phyloP scores from a whole-genome alignment of 1,140 invertebrate species.

The Ceratina calcarata region DNA sequence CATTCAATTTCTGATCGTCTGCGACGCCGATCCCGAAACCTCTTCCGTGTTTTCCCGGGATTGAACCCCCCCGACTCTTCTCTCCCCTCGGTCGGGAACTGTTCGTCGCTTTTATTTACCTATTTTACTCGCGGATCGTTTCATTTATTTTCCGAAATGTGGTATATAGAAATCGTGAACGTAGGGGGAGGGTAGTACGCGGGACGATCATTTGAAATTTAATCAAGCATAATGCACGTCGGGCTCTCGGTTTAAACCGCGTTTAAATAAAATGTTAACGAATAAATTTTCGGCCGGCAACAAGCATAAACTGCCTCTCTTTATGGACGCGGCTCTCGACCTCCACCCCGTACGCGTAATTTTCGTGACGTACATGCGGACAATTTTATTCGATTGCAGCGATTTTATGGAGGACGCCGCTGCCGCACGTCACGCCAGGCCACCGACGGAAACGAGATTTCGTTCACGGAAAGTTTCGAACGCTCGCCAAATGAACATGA shows the following conservation, averaged over 20 bases:
- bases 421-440: too few species aligned
- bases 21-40: not conserved
- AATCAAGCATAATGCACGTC: not conserved
- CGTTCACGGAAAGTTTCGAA: constrained; percentile 19
- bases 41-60: not conserved
- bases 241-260: not conserved
- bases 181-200: not conserved
- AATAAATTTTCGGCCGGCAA: not conserved
- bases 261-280: constrained; percentile 14
- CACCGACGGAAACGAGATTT: constrained; percentile 42
- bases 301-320: constrained; percentile 15
- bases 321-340: constrained; percentile 1
- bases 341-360: constrained; percentile 40
- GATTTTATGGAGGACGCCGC: constrained; percentile 33
- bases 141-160: too few species aligned
- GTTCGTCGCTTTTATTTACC: too few species aligned
- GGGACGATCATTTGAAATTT: constrained; percentile 1
- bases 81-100: too few species aligned
- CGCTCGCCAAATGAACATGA: not conserved
- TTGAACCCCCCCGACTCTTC: not conserved
- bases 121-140: too few species aligned
- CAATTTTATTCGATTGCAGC: constrained; percentile 51
- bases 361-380: constrained; percentile 47
- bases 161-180: not conserved
- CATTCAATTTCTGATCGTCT: constrained; percentile 1